phyloP scores from a whole-genome alignment of 2,113 vertebrate genomes.

The Bufo gargarizans region DNA sequence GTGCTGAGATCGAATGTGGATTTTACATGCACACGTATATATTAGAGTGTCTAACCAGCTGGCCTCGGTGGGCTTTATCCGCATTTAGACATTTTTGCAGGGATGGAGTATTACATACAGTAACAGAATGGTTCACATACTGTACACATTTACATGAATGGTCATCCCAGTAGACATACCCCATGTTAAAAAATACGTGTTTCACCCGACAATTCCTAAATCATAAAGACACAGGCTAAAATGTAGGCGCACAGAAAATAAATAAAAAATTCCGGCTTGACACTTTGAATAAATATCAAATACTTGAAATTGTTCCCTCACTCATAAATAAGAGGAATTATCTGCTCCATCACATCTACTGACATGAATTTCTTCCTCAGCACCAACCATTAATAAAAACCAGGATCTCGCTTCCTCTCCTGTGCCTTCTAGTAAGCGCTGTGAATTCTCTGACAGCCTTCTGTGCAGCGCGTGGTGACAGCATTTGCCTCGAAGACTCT shows the following conservation, averaged over 20 bases:
- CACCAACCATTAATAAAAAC: not conserved
- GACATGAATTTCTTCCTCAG: not conserved
- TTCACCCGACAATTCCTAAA: not conserved
- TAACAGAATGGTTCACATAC: too few species aligned
- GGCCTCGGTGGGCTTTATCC: too few species aligned
- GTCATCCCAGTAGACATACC: too few species aligned
- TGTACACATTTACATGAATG: too few species aligned
- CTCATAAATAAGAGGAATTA: constrained; percentile 44
- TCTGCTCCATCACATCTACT: constrained; percentile 36
- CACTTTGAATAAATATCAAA: constrained; percentile 45
- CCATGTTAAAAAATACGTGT: not conserved
- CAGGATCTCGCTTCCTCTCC: not conserved
- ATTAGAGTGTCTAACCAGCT: too few species aligned
- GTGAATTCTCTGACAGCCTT: constrained; percentile 5
- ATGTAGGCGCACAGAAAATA: not conserved
- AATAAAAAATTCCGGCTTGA: not conserved
- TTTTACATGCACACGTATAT: too few species aligned
- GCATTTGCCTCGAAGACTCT: constrained; percentile 26
- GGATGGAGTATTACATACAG: too few species aligned
- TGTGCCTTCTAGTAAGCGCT: constrained; percentile 15
- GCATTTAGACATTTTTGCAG: too few species aligned
- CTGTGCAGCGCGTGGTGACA: not conserved
- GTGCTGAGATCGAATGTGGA: too few species aligned
- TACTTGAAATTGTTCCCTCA: constrained; percentile 21
- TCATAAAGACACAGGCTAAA: not conserved